Conservation (phyloP, 2,113 vertebrate species). For the Podarcis muralis region DNA sequence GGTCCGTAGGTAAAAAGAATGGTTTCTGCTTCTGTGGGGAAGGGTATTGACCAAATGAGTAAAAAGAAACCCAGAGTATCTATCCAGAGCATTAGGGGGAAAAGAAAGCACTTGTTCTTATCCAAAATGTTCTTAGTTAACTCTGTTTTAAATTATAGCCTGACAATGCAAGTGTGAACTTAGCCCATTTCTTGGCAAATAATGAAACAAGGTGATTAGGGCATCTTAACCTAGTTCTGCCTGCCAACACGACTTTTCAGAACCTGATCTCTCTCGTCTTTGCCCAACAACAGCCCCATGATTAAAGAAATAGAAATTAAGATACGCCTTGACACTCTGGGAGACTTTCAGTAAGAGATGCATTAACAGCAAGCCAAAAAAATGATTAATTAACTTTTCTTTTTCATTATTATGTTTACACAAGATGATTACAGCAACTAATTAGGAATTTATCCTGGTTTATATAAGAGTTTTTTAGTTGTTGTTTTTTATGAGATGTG, state of each 20-base stretch:
- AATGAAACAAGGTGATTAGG: constrained; percentile 18
- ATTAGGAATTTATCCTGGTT: constrained; percentile 78
- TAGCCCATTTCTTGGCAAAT: not conserved
- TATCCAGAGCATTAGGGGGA: not conserved
- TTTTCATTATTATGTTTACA: constrained; percentile 76
- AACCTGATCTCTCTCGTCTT: constrained; percentile 2
- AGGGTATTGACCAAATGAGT: not conserved
- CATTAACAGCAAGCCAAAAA: constrained; percentile 68
- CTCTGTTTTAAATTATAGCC: not conserved
- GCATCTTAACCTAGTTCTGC: not conserved
- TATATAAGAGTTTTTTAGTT: constrained; percentile 73
- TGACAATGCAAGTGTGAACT: not conserved
- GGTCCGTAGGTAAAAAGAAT: not conserved
- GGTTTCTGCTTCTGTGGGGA: not conserved
- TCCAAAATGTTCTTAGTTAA: not conserved
- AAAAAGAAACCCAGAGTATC: not conserved
- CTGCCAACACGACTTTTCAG: constrained; percentile 5
- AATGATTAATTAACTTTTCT: constrained; percentile 75
- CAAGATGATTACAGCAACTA: constrained; percentile 80
- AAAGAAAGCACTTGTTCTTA: not conserved
- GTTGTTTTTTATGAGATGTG: constrained; percentile 69
- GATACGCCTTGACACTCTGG: constrained; percentile 45
- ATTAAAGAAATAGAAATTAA: constrained; percentile 31
- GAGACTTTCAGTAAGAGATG: constrained; percentile 65
- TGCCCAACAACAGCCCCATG: constrained; percentile 38